phyloP scores from a whole-genome alignment of 2,113 vertebrate species.

The Sapayoa aenigma region DNA sequence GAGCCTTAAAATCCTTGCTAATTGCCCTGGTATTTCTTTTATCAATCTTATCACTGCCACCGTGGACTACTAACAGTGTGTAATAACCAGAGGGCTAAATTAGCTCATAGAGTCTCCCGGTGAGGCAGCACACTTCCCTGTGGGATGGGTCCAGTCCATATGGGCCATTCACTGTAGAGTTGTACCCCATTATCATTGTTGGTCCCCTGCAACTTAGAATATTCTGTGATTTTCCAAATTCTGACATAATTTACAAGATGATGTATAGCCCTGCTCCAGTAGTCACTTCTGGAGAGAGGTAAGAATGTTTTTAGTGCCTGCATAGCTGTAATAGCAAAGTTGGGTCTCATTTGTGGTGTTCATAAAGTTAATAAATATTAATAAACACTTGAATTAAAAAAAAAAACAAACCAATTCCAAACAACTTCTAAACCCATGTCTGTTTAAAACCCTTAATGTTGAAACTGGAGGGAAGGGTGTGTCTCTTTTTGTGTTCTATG shows the following conservation, averaged over 20 bases:
- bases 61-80: no score
- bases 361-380: not conserved
- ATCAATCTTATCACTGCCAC: no score
- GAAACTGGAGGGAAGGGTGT: not conserved
- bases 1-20: no score
- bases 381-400: not conserved
- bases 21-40: no score
- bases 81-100: no score
- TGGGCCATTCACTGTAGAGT: not conserved
- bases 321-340: not conserved
- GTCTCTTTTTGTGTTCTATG: not conserved
- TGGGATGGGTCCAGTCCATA: no score
- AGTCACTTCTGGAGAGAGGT: not conserved
- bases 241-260: not conserved
- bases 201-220: not conserved
- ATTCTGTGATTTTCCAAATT: not conserved
- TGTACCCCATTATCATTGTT: not conserved
- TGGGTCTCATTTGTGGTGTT: not conserved
- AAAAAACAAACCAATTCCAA: not conserved
- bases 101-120: no score
- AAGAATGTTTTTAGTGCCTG: not conserved
- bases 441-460: not conserved
- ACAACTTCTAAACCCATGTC: accelerated
- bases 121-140: no score
- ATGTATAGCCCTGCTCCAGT: not conserved